Evolutionary conservation across 1,140 invertebrate genomes (phyloP), one percentile per base, ranked within the genome.

Genomic region (Aphidius gifuensis): DNA sequence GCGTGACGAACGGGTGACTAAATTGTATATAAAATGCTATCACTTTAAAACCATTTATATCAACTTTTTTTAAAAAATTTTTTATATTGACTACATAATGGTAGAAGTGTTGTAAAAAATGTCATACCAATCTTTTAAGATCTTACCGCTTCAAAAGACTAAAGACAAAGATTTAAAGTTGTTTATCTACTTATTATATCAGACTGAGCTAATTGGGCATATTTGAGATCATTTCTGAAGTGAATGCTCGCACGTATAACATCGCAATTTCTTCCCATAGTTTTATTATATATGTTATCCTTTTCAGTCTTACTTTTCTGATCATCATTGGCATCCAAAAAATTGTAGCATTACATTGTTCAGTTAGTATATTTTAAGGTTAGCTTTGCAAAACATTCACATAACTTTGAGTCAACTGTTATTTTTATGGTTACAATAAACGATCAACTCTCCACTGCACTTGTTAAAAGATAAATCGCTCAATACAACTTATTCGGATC

Each of bases 111-210:
- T 32, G 23, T 32, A 32, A 32, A 32, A 32, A 32, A 32, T 32
- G 23, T 32, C 23, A 32, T 32, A 32, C 23, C 23, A 32, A 32
- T 32, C 23, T 32, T 32, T 32, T 32, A 32, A 32, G 72, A 74
- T 74, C 71, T 75, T 61, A 72, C 68, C 71, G 57, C 57, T 46
- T 71, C 70, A 65, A 45, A 16, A 56, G 63, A 68, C 68, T 66
- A 66, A 47, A 32, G 23, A 32, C 23, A 64, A 43, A 48, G 58
- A 60, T 60, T 68, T 62, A 54, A 62, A 69, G 71, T 74, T 74
- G 71, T 74, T 74, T 74, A 74, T 74, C 71, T 72, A 72, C 73
- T 74, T 74, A 74, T 74, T 74, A 74, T 72, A 72, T 74, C 72
- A 73, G 68, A 47, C 56, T 58, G 64, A 68, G 69, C 69, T 74